Conservation (phyloP, 1,140 invertebrate species). For the Tetragonula clypearis region DNA sequence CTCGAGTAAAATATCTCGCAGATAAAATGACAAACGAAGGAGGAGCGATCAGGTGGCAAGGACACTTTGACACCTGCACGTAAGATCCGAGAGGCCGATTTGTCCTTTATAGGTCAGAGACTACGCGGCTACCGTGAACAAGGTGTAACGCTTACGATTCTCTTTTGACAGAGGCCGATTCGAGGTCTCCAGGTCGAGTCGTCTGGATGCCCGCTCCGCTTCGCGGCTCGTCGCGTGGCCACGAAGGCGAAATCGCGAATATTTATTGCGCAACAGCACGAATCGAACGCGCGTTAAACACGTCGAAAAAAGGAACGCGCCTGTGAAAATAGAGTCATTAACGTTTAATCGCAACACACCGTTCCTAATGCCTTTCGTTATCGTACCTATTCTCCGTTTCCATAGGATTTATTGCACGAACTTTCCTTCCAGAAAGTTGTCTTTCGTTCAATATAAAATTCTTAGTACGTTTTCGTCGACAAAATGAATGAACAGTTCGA, state of each 20-base stretch:
- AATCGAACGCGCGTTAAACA: not conserved
- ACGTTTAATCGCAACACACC: not conserved
- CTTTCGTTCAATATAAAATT: not conserved
- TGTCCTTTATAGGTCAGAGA: slow-evolving; percentile 70
- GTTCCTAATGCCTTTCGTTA: not conserved
- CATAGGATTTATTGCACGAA: not conserved
- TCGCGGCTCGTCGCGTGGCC: slow-evolving; percentile 25
- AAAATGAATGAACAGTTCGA: not conserved
- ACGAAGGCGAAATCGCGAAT: slow-evolving; percentile 52
- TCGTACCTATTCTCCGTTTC: not conserved
- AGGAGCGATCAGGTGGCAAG: too few species aligned
- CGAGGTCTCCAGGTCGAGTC: slow-evolving; percentile 73
- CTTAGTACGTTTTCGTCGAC: not conserved
- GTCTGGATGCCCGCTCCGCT: slow-evolving; percentile 50
- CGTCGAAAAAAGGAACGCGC: not conserved
- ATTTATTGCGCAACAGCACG: slow-evolving; percentile 27
- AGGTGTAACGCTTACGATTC: slow-evolving; percentile 31
- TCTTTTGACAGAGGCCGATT: slow-evolving; percentile 62
- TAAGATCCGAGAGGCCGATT: not conserved
- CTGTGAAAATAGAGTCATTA: not conserved
- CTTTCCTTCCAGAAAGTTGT: too few species aligned
- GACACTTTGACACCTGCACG: not conserved
- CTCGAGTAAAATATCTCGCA: not conserved
- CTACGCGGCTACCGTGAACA: slow-evolving; percentile 14
- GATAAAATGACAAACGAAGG: not conserved